Evolutionary conservation across 2,113 vertebrate species (phyloP).

Genomic region (Galbula dea): DNA sequence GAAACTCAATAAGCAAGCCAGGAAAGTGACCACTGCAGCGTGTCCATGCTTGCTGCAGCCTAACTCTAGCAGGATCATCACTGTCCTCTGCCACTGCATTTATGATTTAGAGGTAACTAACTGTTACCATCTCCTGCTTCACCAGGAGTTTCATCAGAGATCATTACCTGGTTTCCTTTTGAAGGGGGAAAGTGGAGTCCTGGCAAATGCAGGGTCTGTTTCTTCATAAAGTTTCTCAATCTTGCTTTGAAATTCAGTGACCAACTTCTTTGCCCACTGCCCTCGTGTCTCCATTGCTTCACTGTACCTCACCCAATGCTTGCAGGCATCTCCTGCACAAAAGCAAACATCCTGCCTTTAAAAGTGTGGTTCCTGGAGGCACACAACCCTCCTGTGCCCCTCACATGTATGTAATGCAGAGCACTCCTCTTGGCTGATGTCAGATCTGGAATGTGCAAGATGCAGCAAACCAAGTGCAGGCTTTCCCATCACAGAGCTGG

Average conservation of each 20-base stretch:
- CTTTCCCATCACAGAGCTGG: background rate
- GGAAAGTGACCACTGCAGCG: background rate
- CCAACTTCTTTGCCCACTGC: conserved; percentile 87
- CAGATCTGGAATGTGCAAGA: background rate
- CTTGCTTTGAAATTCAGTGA: conserved; percentile 85
- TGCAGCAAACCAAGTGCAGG: background rate
- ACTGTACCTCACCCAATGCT: conserved; percentile 91
- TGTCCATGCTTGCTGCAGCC: background rate
- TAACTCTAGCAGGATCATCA: background rate
- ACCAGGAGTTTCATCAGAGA: background rate
- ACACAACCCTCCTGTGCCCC: background rate
- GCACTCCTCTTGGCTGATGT: background rate
- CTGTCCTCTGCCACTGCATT: background rate
- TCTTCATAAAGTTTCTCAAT: conserved; percentile 73
- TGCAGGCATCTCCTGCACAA: conserved; percentile 80
- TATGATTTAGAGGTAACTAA: background rate
- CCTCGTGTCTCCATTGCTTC: conserved; percentile 90
- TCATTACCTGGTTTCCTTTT: conserved; percentile 70
- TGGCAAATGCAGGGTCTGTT: conserved; percentile 5
- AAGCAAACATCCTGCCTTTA: background rate
- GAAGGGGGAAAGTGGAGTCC: conserved; percentile 67
- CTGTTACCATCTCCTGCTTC: background rate
- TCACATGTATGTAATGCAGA: background rate
- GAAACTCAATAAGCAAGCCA: background rate
- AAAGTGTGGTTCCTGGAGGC: background rate